Percentiles rank a stretch among this genome's conserved stretches.
phyloP scores from a whole-genome alignment of 1,140 invertebrate genomes.

The Rhyzopertha dominica region DNA sequence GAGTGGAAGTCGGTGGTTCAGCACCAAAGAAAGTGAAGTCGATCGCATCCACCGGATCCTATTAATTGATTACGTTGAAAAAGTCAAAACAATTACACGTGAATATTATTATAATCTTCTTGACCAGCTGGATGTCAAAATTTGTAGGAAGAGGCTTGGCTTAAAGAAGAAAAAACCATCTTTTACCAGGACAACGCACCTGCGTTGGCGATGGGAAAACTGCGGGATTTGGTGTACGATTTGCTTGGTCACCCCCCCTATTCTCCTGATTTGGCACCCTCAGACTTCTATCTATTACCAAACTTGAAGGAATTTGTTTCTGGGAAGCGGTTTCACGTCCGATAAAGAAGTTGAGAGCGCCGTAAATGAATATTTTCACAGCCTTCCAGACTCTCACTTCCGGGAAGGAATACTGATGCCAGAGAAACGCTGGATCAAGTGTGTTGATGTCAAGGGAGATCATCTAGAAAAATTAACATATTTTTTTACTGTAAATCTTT shows the following conservation, averaged over 20 bases:
- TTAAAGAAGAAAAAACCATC: slow-evolving; percentile 21
- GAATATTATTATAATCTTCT: slow-evolving; percentile 1
- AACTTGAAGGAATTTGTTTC: slow-evolving; percentile 37
- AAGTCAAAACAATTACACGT: not conserved
- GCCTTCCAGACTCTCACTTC: too few species aligned
- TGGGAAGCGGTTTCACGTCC: slow-evolving; percentile 31
- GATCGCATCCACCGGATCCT: slow-evolving; percentile 9
- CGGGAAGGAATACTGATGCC: too few species aligned
- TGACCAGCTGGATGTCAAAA: slow-evolving; percentile 4
- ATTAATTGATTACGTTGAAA: not conserved
- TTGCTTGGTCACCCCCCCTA: slow-evolving; percentile 30
- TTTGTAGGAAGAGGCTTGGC: slow-evolving; percentile 3
- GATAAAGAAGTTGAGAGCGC: slow-evolving; percentile 25
- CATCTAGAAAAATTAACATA: too few species aligned
- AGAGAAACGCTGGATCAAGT: too few species aligned
- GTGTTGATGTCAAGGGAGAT: too few species aligned
- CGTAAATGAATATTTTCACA: too few species aligned
- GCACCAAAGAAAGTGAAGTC: slow-evolving; percentile 13
- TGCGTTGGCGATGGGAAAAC: slow-evolving; percentile 1
- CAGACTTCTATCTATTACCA: slow-evolving; percentile 40
- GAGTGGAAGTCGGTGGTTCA: slow-evolving; percentile 1
- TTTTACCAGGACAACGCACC: slow-evolving; percentile 1
- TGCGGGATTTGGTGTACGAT: not conserved
- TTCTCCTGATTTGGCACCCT: slow-evolving; percentile 42
- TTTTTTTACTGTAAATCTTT: too few species aligned